These are phyloP conservation scores for Brachypterus glaber DNA, from an alignment of 2,888 invertebrate species.

Conservation along the genomic window DNA sequence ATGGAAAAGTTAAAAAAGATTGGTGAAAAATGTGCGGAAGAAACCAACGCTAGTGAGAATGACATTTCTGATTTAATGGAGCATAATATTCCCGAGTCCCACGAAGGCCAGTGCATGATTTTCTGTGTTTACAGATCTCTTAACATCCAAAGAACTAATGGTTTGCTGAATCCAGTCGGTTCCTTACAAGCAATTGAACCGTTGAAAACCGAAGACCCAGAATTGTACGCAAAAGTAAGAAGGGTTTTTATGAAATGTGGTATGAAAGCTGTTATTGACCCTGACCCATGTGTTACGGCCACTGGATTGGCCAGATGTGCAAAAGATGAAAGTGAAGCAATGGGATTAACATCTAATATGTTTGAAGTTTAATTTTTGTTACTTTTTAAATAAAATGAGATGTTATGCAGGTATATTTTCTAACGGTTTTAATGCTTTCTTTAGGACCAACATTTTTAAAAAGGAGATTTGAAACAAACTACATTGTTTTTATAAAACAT, in stretches of 20 bases:
- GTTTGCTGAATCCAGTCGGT: slow-evolving; percentile 17
- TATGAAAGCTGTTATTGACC: slow-evolving; percentile 6
- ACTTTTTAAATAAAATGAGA: too few species aligned
- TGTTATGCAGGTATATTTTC: too few species aligned
- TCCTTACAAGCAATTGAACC: slow-evolving; percentile 16
- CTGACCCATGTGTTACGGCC: slow-evolving; percentile 26
- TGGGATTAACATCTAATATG: slow-evolving; percentile 4
- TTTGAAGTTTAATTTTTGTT: slow-evolving; percentile 7
- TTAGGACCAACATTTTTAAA: too few species aligned
- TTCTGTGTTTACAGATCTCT: slow-evolving; percentile 21
- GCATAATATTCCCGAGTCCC: slow-evolving; percentile 18
- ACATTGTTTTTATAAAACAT: too few species aligned
- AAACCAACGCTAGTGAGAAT: slow-evolving; percentile 23
- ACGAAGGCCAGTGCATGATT: slow-evolving; percentile 25
- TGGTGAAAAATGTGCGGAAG: slow-evolving; percentile 24
- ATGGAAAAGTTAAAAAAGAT: slow-evolving; percentile 22
- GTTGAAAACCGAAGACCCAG: slow-evolving; percentile 20
- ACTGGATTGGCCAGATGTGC: slow-evolving; percentile 21
- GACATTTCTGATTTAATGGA: slow-evolving; percentile 20
- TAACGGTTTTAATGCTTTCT: too few species aligned
- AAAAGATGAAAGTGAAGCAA: slow-evolving; percentile 22
- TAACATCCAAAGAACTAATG: slow-evolving; percentile 20
- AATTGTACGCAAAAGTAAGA: slow-evolving; percentile 19
- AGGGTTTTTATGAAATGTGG: slow-evolving; percentile 15
- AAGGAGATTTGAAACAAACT: too few species aligned